Conservation (phyloP, 2,113 vertebrate species). For the Empidonax traillii region DNA sequence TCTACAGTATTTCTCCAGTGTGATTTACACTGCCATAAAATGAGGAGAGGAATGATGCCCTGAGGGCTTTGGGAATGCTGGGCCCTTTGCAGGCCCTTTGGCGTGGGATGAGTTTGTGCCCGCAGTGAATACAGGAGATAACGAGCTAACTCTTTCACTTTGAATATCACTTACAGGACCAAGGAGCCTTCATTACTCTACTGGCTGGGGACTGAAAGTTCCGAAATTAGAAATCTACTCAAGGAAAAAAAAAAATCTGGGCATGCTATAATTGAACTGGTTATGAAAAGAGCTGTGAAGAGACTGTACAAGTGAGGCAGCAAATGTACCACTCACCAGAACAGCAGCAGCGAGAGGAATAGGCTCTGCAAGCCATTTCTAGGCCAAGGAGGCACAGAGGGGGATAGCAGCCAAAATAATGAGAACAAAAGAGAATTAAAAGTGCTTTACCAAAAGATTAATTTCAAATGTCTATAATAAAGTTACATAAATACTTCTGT, state of each 20-base stretch:
- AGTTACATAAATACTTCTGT: conserved; percentile 53
- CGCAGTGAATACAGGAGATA: conserved; percentile 58
- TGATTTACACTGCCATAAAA: conserved; percentile 47
- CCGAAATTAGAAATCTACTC: conserved; percentile 39
- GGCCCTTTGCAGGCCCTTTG: conserved; percentile 14
- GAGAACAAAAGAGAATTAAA: conserved; percentile 55
- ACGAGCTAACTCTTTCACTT: conserved; percentile 50
- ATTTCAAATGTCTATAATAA: conserved; percentile 67
- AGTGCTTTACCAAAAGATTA: conserved; percentile 52
- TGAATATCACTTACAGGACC: conserved; percentile 40
- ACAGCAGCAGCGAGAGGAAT: conserved; percentile 36
- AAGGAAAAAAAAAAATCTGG: conserved; percentile 7
- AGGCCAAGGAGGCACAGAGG: conserved; percentile 26
- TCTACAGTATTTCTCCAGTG: conserved; percentile 37
- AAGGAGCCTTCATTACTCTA: conserved; percentile 35
- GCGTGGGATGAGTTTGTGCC: conserved; percentile 13
- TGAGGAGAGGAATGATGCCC: conserved; percentile 25
- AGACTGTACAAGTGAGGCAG: conserved; percentile 38
- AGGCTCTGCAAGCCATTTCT: conserved; percentile 12
- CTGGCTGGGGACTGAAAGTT: conserved; percentile 41
- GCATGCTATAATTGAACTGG: conserved; percentile 50
- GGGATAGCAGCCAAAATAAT: conserved; percentile 28
- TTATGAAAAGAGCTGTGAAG: conserved; percentile 58
- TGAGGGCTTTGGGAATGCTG: conserved; percentile 36
- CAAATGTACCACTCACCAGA: conserved; percentile 30